Percentiles rank a stretch among this genome's conserved stretches.
phyloP scores from a whole-genome alignment of 1,140 invertebrate species.

The Ceratosolen solmsi region DNA sequence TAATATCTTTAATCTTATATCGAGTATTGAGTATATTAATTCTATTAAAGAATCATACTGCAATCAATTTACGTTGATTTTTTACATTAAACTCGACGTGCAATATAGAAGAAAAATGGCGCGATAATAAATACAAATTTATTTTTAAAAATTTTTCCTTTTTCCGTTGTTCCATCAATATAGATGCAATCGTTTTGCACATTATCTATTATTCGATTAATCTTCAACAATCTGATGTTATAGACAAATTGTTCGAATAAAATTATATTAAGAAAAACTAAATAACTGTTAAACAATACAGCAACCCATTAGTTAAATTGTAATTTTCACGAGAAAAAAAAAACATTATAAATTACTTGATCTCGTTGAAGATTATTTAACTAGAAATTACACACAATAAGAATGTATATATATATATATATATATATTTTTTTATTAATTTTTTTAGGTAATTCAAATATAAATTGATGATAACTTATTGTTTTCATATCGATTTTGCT shows the following conservation, averaged over 20 bases:
- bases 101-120: not conserved
- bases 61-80: not conserved
- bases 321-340: too few species aligned
- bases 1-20: not conserved
- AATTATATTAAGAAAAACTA: not conserved
- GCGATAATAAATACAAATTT: not conserved
- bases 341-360: too few species aligned
- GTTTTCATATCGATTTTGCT: too few species aligned
- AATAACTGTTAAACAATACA: not conserved
- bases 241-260: not conserved
- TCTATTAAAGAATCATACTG: not conserved
- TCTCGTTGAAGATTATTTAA: too few species aligned
- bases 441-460: too few species aligned
- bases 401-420: too few species aligned
- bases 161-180: not conserved
- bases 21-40: not conserved
- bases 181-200: not conserved
- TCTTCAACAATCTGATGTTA: constrained; percentile 1
- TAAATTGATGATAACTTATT: too few species aligned
- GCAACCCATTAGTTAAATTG: too few species aligned
- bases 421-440: too few species aligned
- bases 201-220: not conserved
- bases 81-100: not conserved
- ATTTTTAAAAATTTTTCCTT: not conserved
- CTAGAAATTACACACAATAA: too few species aligned